Evolutionary conservation across 2,888 invertebrate species (phyloP).

Genomic region (Mamestra brassicae): DNA sequence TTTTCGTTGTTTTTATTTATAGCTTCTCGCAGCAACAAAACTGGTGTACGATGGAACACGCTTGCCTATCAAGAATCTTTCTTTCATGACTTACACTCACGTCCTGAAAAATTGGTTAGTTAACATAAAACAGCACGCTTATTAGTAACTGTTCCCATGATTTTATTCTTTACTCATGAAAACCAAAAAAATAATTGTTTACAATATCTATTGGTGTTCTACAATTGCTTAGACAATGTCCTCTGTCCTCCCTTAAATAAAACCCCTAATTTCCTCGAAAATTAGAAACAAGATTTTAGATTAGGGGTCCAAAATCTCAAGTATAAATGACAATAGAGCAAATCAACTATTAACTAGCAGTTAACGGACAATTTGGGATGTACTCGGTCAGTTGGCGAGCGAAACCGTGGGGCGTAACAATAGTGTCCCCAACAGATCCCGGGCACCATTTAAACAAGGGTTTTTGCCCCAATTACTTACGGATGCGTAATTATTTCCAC

Average conservation of each 20-base stretch:
- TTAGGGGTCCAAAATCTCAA: slow-evolving; percentile 62
- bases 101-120: too few species aligned
- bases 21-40: too few species aligned
- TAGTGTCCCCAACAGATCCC: slow-evolving; percentile 87
- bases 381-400: slow-evolving; percentile 83
- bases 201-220: too few species aligned
- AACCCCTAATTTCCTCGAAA: slow-evolving; percentile 35
- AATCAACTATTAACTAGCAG: slow-evolving; percentile 80
- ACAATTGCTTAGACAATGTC: too few species aligned
- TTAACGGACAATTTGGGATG: slow-evolving; percentile 85
- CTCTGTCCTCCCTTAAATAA: background rate
- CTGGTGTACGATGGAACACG: too few species aligned
- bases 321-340: slow-evolving; percentile 76
- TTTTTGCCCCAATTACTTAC: slow-evolving; percentile 86
- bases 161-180: background rate
- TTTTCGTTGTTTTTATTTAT: background rate
- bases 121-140: too few species aligned
- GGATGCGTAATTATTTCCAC: slow-evolving; percentile 87
- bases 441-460: slow-evolving; percentile 86
- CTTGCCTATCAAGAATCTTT: too few species aligned
- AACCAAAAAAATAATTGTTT: background rate
- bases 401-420: slow-evolving; percentile 76
- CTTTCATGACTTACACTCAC: too few species aligned
- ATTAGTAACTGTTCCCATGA: background rate
- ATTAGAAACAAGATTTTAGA: slow-evolving; percentile 37